Percentiles rank a stretch among this genome's conserved stretches.
Evolutionary conservation across 2,888 invertebrate genomes (phyloP).

Genomic region (Pecten maximus): DNA sequence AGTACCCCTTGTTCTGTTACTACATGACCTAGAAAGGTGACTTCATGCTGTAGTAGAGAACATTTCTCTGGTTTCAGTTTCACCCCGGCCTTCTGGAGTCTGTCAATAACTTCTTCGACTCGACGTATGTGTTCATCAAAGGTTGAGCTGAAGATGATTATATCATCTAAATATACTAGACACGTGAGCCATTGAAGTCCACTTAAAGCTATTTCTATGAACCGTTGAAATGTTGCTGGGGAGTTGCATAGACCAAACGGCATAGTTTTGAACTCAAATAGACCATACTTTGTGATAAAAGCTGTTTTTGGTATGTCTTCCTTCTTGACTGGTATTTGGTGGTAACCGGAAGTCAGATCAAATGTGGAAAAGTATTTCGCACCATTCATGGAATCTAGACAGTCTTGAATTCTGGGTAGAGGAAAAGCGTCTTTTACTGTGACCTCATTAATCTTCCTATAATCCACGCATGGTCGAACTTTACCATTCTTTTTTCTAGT

Average conservation of each 20-base stretch:
- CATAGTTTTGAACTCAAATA: no score
- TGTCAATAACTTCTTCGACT: conserved; percentile 47
- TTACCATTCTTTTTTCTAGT: conserved; percentile 55
- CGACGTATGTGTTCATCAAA: conserved; percentile 52
- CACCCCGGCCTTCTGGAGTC: conserved; percentile 44
- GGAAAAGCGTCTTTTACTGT: background rate
- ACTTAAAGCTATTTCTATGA: conserved; percentile 47
- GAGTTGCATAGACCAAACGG: no score
- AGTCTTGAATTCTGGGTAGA: background rate
- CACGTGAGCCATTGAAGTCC: conserved; percentile 55
- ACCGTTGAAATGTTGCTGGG: conserved; percentile 55
- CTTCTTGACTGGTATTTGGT: conserved; percentile 55
- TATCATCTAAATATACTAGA: conserved; percentile 54
- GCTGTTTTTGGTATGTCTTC: conserved; percentile 60
- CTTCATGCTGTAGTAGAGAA: conserved; percentile 51
- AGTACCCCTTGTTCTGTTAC: conserved; percentile 3
- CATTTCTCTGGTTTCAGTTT: conserved; percentile 56
- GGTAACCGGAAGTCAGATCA: conserved; percentile 56
- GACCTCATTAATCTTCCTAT: conserved; percentile 39
- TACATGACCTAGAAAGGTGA: conserved; percentile 51
- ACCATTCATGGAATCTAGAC: background rate
- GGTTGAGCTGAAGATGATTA: conserved; percentile 44
- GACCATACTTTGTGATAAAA: conserved; percentile 57
- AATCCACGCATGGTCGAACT: conserved; percentile 55
- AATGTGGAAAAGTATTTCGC: conserved; percentile 47